Conservation (phyloP, 2,797 vertebrate species). For the Rhinophrynus dorsalis region DNA sequence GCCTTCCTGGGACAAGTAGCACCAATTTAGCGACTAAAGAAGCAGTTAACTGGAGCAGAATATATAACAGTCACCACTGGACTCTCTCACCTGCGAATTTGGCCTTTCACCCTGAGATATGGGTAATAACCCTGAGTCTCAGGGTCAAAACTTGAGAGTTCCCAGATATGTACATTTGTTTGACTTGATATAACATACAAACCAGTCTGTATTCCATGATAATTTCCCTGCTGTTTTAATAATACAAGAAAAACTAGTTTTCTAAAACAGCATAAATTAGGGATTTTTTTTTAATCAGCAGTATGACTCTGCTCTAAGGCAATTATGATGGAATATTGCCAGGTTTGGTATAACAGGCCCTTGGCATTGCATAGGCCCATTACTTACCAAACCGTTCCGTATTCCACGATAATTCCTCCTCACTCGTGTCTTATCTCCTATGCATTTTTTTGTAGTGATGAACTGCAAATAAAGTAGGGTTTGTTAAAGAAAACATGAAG, state of each 20-base stretch:
- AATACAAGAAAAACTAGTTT: neutral
- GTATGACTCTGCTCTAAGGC: constrained; percentile 2
- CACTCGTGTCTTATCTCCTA: constrained; percentile 46
- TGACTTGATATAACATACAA: neutral
- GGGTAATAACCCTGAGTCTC: no score
- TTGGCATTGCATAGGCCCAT: constrained; percentile 36
- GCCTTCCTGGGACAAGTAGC: no score
- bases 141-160: no score
- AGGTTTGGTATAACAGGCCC: constrained; percentile 47
- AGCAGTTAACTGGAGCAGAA: no score
- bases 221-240: constrained; percentile 5
- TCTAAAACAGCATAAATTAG: neutral
- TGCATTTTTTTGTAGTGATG: constrained; percentile 52
- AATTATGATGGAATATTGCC: constrained; percentile 43
- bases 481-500: constrained; percentile 48
- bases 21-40: no score
- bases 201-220: constrained; percentile 45
- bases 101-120: no score
- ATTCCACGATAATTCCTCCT: constrained; percentile 50
- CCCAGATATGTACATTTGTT: no score
- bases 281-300: neutral
- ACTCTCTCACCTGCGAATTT: no score
- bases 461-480: constrained; percentile 57
- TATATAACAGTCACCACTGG: no score
- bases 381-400: constrained; percentile 50